Percentiles rank a stretch among this genome's conserved stretches.
These are phyloP conservation scores for Myanophis thanlyinensis DNA, from an alignment of 2,113 vertebrate species.

Conservation along the genomic window DNA sequence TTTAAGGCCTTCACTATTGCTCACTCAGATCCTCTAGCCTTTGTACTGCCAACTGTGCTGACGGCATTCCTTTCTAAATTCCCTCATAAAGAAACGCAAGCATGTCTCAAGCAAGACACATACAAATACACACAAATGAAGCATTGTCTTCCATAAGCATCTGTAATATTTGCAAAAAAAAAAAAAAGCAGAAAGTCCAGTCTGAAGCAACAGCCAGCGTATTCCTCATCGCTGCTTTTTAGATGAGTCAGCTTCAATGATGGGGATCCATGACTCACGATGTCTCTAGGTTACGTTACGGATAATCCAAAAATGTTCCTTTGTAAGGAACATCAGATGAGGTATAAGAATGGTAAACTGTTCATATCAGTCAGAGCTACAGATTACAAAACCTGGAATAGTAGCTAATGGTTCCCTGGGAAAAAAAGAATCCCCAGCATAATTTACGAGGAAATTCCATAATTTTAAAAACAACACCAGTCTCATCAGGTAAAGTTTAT, in stretches of 20 bases:
- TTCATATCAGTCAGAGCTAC: constrained; percentile 8
- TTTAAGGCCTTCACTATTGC: neutral
- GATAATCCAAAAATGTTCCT: constrained; percentile 9
- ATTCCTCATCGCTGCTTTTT: constrained; percentile 47
- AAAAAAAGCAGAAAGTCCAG: constrained; percentile 41
- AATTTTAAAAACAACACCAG: neutral
- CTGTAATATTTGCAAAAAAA: constrained; percentile 42
- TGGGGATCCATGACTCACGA: constrained; percentile 54
- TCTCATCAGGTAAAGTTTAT: neutral
- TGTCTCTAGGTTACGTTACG: constrained; percentile 7
- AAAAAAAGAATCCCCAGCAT: neutral
- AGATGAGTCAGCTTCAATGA: constrained; percentile 51
- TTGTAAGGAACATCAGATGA: constrained; percentile 19
- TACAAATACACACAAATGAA: neutral
- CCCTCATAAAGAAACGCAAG: neutral
- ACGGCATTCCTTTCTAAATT: constrained; percentile 19
- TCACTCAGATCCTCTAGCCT: neutral
- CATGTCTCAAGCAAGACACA: constrained; percentile 21
- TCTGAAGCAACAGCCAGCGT: constrained; percentile 37
- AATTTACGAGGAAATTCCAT: neutral
- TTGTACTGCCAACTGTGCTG: neutral
- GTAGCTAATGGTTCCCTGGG: neutral
- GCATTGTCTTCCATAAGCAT: constrained; percentile 3
- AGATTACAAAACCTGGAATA: neutral
- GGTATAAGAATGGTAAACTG: constrained; percentile 9